A percentile compares a stretch with the other conserved stretches of the same genome.
These are phyloP conservation scores for Holcopasites calliopsidis DNA, from an alignment of 1,140 invertebrate species.

Conservation along the genomic window DNA sequence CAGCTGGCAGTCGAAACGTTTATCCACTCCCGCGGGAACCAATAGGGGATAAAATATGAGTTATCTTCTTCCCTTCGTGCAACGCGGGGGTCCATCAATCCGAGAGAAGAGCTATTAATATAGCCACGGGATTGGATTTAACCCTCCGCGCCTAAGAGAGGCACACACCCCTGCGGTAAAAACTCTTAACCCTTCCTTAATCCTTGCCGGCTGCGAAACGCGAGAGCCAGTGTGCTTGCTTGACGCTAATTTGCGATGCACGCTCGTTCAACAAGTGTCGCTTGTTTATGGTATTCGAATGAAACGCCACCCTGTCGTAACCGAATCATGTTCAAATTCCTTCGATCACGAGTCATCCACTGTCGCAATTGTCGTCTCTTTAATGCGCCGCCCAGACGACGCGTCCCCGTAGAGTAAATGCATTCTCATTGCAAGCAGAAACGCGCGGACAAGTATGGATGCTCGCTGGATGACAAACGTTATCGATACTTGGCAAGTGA, in stretches of 20 bases:
- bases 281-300: background rate
- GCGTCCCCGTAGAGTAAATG: no score
- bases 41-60: constrained; percentile 73
- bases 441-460: constrained; percentile 5
- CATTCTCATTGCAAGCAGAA: background rate
- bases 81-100: constrained; percentile 71
- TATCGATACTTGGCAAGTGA: constrained; percentile 75
- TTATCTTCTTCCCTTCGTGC: constrained; percentile 57
- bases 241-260: constrained; percentile 50
- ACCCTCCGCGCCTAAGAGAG: constrained; percentile 49
- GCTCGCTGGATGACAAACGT: constrained; percentile 69
- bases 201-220: constrained; percentile 32
- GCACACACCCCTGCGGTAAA: constrained; percentile 59
- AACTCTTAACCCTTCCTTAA: constrained; percentile 70
- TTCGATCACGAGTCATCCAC: background rate
- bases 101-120: constrained; percentile 74
- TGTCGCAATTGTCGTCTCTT: background rate
- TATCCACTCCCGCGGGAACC: constrained; percentile 68
- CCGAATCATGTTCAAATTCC: no score
- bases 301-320: no score
- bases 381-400: background rate
- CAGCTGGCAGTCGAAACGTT: constrained; percentile 69
- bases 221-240: constrained; percentile 37
- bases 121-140: constrained; percentile 70
- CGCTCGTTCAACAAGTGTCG: constrained; percentile 48